Evolutionary conservation across 2,888 invertebrate genomes (phyloP), one percentile per base, ranked within the genome.

Genomic region (Dolichomitus sp.): DNA sequence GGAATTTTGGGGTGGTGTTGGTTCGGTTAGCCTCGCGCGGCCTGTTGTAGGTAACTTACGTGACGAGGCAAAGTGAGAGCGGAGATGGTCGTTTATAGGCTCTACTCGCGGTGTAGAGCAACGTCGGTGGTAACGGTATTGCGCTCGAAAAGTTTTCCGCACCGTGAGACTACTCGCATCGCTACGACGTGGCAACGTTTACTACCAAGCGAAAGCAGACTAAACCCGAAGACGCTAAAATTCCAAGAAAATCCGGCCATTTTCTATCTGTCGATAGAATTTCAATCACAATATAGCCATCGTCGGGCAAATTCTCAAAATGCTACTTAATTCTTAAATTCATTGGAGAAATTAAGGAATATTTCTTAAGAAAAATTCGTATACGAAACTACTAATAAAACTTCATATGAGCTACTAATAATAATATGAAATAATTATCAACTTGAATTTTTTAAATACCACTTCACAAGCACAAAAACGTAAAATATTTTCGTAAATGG

Each of bases 131-230:
- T 74, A 81, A 81, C 81, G 81, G 81, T 81, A 76, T 66, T 48
- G 69, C 65, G 76, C 59, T 81, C 70, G 81, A 76, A 81, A 77
- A 76, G 40, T 76, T 81, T 81, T 76, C 81, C 81, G 72, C 76
- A 66, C 37, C 59, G 81, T 66, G 69, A 75, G 40, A 80, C 40
- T 54, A 80, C 40, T 54, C 70, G 54, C 70, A 59, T 57, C 30
- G 57, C 52, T 5, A 17, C 57, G 63, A 75, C 65, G 70, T 70
- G 54, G 80, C 54, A 75, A 33, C 54, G 63, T 75, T 69, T 80
- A 70, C 27, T 54, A 40, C 33, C n/a, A 11, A 40, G 70, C 50
- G 75, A 80, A 75, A 80, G 65, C 70, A 45, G 48, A 30, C 30
- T 14, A 30, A 37, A 23, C 17, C 14, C 33, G 23, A 40, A 23